Conservation (phyloP, 2,888 invertebrate species). For the Synergus laeviventris region DNA sequence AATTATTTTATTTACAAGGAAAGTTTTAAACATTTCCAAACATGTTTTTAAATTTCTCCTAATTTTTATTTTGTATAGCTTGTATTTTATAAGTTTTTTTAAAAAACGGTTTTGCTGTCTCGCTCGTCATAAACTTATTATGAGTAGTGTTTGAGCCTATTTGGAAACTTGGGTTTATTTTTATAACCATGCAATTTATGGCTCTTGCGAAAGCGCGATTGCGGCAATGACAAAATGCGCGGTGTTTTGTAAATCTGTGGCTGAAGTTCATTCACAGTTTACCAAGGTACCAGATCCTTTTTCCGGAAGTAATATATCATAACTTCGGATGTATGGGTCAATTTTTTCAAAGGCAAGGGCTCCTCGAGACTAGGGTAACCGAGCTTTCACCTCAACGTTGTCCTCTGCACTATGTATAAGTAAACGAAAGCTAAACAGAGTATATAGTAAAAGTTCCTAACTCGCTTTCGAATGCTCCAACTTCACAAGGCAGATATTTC, state of each 20-base stretch:
- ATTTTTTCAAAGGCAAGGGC: slow-evolving; percentile 47
- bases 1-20: neutral
- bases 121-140: slow-evolving; percentile 10
- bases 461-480: slow-evolving; percentile 4
- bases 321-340: slow-evolving; percentile 67
- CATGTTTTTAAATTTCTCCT: neutral
- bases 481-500: neutral
- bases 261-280: slow-evolving; percentile 58
- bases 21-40: neutral
- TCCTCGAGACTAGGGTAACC: slow-evolving; percentile 33
- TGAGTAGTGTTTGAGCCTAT: neutral
- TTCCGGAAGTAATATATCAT: slow-evolving; percentile 61
- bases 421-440: slow-evolving; percentile 4
- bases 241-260: slow-evolving; percentile 67
- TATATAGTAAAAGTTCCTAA: slow-evolving; percentile 42
- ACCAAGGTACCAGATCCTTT: slow-evolving; percentile 43
- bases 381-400: slow-evolving; percentile 56
- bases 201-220: slow-evolving; percentile 8
- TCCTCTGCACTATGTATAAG: slow-evolving; percentile 42
- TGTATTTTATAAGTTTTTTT: slow-evolving; percentile 14
- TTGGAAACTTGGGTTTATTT: slow-evolving; percentile 10
- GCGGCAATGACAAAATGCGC: slow-evolving; percentile 45
- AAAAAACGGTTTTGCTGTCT: neutral
- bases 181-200: slow-evolving; percentile 33
- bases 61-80: neutral